Percentiles rank a stretch among this genome's conserved stretches.
Conservation (phyloP, 2,797 vertebrate genomes). For the Spinibarbus caldwelli region DNA sequence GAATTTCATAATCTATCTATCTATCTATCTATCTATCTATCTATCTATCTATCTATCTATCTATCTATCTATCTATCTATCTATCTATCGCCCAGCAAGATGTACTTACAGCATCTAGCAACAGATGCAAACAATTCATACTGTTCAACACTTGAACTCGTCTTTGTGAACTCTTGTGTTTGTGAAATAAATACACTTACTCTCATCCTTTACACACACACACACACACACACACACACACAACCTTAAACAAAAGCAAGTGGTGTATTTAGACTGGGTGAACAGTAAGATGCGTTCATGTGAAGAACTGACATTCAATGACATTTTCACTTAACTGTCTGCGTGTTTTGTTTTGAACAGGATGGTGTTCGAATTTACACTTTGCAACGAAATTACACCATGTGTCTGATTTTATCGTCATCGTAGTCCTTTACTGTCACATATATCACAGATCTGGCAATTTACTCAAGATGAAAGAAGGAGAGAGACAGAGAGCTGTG, state of each 20-base stretch:
- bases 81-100: not conserved
- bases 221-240: not conserved
- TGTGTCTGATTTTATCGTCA: conserved; percentile 7
- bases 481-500: not conserved
- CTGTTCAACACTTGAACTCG: not conserved
- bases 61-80: not conserved
- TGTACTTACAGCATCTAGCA: not conserved
- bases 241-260: not conserved
- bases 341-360: conserved; percentile 4
- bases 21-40: not conserved
- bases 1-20: not conserved
- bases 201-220: not conserved
- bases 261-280: not conserved
- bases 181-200: not conserved
- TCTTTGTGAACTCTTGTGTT: not conserved
- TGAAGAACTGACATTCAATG: not conserved
- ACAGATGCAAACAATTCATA: not conserved
- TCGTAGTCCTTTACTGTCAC: not conserved
- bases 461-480: conserved; percentile 5
- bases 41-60: not conserved
- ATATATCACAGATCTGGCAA: conserved; percentile 9
- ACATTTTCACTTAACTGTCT: not conserved
- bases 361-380: conserved; percentile 7
- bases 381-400: not conserved
- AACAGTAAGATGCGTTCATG: not conserved